Base-by-base conservation (phyloP, 2,797 vertebrate species). In the Varecia variegata region DNA sequence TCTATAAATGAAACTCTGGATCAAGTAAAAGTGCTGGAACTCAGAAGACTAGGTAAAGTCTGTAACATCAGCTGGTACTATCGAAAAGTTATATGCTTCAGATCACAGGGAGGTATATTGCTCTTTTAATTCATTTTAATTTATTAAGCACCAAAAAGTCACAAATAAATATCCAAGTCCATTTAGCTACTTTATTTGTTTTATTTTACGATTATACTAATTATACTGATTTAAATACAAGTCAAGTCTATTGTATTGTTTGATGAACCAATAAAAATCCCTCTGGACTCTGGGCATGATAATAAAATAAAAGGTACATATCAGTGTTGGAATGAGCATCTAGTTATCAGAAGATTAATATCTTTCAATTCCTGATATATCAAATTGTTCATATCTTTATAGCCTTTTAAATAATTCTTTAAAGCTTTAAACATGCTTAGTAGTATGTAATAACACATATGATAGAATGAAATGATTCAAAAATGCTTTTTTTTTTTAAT, bases 201-300 rank as follows among this genome's bases (percentile, higher is more conserved):
- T 97, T 94, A 93, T 83, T 95, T 87, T 77, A 95, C 93, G 71
- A 94, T 70, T n/a, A 17, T 76, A 80, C n/a, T 96, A 97, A 97
- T 90, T 95, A 73, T 35, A 79, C 0, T 97, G 70, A 88, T 96
- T 97, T 87, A 89, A 97, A 87, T 60, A 88, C 15, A 87, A 93
- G 71, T 93, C 50, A 90, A 92, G n/a, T 90, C 80, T 62, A 4
- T n/a, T 94, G 25, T 27, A 82, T 11, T 74, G 62, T 97, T 96
- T 97, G 50, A 92, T 73, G 81, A 95, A 45, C 45, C 92, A 86
- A 93, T 97, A 92, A 97, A 97, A 74, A 90, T 90, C 7, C 17
- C 93, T 65, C 56, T 76, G 47, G 58, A 90, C 81, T 93, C 35
- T 60, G 25, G 71, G 65, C 56, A 84, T n/a, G 25, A 38, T 67